phyloP scores from a whole-genome alignment of 2,888 invertebrate species.

The Pogonocherus hispidulus region DNA sequence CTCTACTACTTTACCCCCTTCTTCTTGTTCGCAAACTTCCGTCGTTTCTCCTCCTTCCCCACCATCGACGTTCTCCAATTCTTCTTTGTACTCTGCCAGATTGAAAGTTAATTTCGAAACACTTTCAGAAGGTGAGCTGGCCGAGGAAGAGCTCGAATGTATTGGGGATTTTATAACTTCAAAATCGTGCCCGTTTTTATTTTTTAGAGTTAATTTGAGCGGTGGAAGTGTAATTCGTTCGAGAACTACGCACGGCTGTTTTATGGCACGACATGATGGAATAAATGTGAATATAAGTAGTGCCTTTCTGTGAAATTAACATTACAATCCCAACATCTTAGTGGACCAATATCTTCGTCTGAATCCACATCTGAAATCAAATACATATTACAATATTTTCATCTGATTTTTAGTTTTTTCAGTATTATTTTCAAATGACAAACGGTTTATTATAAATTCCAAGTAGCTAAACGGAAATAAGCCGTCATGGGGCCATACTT shows the following conservation, averaged over 20 bases:
- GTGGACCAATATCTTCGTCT: conserved; percentile 50
- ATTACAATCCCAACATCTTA: conserved; percentile 71
- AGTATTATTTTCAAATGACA: too few relatives aligned
- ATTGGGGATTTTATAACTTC: conserved; percentile 51
- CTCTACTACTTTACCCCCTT: neutral
- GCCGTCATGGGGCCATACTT: too few relatives aligned
- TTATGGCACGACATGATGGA: conserved; percentile 74
- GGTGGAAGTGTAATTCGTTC: conserved; percentile 70
- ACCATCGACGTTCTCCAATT: conserved; percentile 13
- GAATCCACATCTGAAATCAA: conserved; percentile 39
- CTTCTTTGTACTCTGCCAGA: conserved; percentile 48
- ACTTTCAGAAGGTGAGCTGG: conserved; percentile 18
- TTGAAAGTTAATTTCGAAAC: conserved; percentile 35
- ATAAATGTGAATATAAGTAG: conserved; percentile 71
- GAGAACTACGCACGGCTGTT: conserved; percentile 70
- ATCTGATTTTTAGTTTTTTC: too few relatives aligned
- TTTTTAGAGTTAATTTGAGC: conserved; percentile 69
- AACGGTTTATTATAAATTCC: too few relatives aligned
- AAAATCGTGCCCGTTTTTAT: conserved; percentile 60
- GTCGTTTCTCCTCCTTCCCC: conserved; percentile 19
- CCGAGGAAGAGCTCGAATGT: conserved; percentile 23
- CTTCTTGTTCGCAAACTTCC: conserved; percentile 18
- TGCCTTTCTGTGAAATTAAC: conserved; percentile 69
- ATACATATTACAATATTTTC: too few relatives aligned
- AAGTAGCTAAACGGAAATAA: too few relatives aligned